Conservation (phyloP, 1,140 invertebrate species). For the Coptotermes formosanus region DNA sequence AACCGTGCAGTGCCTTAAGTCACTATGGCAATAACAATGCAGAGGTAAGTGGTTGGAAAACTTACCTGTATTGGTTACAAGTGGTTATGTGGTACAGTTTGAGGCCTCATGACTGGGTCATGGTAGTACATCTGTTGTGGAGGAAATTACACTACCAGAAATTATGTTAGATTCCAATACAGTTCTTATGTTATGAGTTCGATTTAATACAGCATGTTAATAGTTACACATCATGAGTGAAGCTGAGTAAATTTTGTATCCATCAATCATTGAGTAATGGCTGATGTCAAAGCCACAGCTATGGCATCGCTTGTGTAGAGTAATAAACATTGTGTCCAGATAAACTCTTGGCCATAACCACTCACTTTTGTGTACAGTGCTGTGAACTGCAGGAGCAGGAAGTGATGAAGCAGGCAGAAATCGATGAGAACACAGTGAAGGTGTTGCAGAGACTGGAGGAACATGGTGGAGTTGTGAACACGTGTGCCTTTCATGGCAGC, state of each 20-base stretch:
- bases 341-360: neutral
- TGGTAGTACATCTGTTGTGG: too few species aligned
- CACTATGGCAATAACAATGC: conserved; percentile 33
- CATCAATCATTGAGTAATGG: neutral
- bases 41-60: neutral
- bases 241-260: too few species aligned
- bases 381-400: conserved; percentile 47
- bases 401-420: conserved; percentile 48
- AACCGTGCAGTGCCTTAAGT: conserved; percentile 37
- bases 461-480: conserved; percentile 56
- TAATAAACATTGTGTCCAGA: neutral
- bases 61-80: too few species aligned
- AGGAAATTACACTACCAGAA: too few species aligned
- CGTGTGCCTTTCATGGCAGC: conserved; percentile 53
- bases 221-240: too few species aligned
- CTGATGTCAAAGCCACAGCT: neutral
- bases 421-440: conserved; percentile 46
- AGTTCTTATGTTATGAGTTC: too few species aligned
- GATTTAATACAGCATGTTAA: too few species aligned
- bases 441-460: conserved; percentile 54
- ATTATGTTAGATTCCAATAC: too few species aligned
- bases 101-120: too few species aligned
- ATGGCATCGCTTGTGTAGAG: neutral
- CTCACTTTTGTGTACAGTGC: conserved; percentile 27
- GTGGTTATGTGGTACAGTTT: too few species aligned